These are phyloP conservation scores for Thamnophis sirtalis DNA, from an alignment of 2,113 vertebrate species.

Conservation along the genomic window DNA sequence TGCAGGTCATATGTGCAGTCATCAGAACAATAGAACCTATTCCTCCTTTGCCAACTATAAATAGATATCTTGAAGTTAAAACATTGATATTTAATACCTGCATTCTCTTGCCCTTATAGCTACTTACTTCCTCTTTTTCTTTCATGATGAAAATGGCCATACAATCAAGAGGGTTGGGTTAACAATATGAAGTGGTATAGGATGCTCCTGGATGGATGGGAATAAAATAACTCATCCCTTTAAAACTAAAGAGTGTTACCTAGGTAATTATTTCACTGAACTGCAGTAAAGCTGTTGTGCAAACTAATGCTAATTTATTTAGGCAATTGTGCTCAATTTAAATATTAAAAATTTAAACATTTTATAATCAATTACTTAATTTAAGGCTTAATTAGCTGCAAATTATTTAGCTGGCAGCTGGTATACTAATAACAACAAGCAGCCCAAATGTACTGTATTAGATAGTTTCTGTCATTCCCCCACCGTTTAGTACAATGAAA, in stretches of 20 bases:
- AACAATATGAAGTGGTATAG: neutral
- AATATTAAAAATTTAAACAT: neutral
- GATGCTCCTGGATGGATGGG: neutral
- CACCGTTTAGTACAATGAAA: neutral
- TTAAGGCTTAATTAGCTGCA: neutral
- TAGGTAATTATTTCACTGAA: neutral
- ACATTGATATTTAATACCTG: constrained; percentile 28
- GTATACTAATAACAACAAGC: neutral
- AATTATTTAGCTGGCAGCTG: neutral
- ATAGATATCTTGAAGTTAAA: constrained; percentile 31
- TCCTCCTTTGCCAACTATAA: constrained; percentile 16
- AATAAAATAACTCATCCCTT: neutral
- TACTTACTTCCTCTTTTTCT: neutral
- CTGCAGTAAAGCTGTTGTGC: neutral
- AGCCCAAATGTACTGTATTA: neutral
- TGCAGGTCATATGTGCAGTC: neutral
- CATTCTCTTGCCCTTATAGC: constrained; percentile 41
- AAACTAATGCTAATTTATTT: neutral
- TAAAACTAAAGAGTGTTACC: neutral
- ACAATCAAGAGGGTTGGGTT: neutral
- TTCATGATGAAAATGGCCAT: neutral
- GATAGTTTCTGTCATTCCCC: neutral
- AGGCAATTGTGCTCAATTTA: neutral
- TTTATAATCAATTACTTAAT: neutral
- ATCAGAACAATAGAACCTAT: neutral